Base-by-base conservation (phyloP, 2,888 invertebrate genomes). In the Leptodirus hochenwartii region DNA sequence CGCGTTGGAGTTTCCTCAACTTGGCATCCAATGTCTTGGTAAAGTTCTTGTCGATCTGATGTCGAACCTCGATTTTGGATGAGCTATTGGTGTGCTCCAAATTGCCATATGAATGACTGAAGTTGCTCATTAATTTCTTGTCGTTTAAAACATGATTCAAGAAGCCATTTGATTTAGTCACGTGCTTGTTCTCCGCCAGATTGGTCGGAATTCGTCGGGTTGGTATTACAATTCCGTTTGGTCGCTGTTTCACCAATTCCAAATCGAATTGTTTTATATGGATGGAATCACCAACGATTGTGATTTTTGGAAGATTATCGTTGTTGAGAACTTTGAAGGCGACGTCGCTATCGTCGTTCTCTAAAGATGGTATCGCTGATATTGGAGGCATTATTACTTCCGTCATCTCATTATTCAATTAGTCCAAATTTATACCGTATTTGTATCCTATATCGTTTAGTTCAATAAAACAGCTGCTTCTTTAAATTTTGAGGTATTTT, bases 1-100 rank as follows among this genome's bases (percentile, higher is more conserved):
- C 66, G 35, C 69, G 69, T 50, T 76, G 72, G 29, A 80, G 60
- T 33, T 69, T 67, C 17, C 68, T 61, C 34, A 81, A 54, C 49
- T 77, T 78, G 23, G 69, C 68, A 49, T 77, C 77, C 34, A 81
- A 59, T 31, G 72, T 70, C 42, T 71, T 69, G 35, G 71, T 70
- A 50, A 79, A 78, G 41, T 68, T 64, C 32, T 53, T 50, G 25
- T 58, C 58, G 9, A 59, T 47, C 5, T 50, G 37, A 29, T 46
- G 39, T 26, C 38, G 40, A 12, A 51, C 43, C 15, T 47, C 43
- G 15, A 42, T 42, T 17, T 49, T 51, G n/a, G 44, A 43, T 3
- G 43, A 43, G 25, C 43, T 47, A 35, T 44, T 48, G 16, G 45
- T 45, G 29, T 49, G 47, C 35, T 50, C 50, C 6, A 63, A 41